These are phyloP conservation scores for Neodontobutis hainanensis DNA, from an alignment of 2,113 vertebrate species.

Conservation along the genomic window DNA sequence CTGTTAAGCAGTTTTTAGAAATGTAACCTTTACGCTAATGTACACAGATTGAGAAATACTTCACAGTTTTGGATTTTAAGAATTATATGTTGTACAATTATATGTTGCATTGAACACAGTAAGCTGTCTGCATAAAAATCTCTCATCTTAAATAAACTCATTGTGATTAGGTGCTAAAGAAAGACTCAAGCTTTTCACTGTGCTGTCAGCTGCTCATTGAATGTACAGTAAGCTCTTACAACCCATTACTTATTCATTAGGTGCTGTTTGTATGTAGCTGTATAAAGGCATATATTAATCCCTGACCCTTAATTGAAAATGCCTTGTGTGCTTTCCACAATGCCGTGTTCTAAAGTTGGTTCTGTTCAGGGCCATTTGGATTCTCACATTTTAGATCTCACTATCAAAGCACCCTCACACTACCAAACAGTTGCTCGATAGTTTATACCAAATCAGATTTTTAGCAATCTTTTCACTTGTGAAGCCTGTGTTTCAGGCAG, in stretches of 20 bases:
- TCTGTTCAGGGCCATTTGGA: slow-evolving; percentile 40
- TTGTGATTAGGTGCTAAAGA: background rate
- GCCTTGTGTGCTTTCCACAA: background rate
- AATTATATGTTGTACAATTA: slow-evolving; percentile 23
- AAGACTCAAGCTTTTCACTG: background rate
- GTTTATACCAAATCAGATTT: slow-evolving; percentile 59
- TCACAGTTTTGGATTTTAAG: slow-evolving; percentile 14
- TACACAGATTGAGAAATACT: background rate
- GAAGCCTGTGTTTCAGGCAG: slow-evolving; percentile 39
- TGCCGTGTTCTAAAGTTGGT: slow-evolving; percentile 5
- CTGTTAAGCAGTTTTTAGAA: slow-evolving; percentile 12
- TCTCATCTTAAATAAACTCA: background rate
- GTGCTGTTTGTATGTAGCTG: background rate
- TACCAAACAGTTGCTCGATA: slow-evolving; percentile 47
- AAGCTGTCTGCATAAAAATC: slow-evolving; percentile 25
- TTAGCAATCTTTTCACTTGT: slow-evolving; percentile 41
- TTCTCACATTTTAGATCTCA: slow-evolving; percentile 32
- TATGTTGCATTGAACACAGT: slow-evolving; percentile 9
- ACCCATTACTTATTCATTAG: no score
- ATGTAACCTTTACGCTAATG: background rate
- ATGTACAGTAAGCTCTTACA: no score
- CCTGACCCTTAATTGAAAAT: background rate
- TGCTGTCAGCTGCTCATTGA: no score
- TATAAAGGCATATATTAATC: background rate
- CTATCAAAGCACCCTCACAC: slow-evolving; percentile 34